Evolutionary conservation across 1,140 invertebrate species (phyloP), one percentile per base, ranked within the genome.

Genomic region (Lutraria rhynchaena): DNA sequence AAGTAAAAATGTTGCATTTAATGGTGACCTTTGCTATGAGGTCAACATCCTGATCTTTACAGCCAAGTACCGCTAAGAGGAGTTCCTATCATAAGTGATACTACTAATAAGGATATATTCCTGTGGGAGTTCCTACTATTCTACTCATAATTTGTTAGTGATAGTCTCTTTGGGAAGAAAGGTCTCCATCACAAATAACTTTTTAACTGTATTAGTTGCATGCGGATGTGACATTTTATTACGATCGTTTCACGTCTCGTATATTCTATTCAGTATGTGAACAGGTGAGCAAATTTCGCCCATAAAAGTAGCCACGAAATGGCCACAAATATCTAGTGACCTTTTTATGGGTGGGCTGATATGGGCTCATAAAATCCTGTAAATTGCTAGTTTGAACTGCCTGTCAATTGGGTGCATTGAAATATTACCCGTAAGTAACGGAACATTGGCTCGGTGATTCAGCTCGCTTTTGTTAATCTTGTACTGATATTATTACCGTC

Each of bases 401-500:
- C 60, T 57, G 75, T 55, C 60, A 55, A 24, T n/a, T 77, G 9
- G 31, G 75, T 77, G 57, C 75, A 77, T 46, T 77, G 75, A 77
- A 77, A 77, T 46, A 49, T 11, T 46, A 77, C 31, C 58, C 63
- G 41, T 29, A 55, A 51, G 53, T 69, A 69, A 80, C 63, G 63
- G 76, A 17, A 70, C 35, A 58, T 57, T 70, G 41, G 13, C 15
- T 46, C 19, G 35, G 41, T 65, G 55, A 69, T 70, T 60, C 53
- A 80, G 33, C 35, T 29, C 2, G 29, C 15, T 55, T 80, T 51
- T 61, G 27, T 35, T n/a, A 69, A 67, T 80, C 61, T 60, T 60
- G n/a, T n/a, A 80, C 63, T 57, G 65, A 80, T 80, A 69, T 80
- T 80, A 80, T 58, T 58, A 60, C 33, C 15, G 31, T 53, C 67